These are phyloP conservation scores for Alviniconcha marisindica DNA, from an alignment of 1,140 invertebrate genomes.

Conservation along the genomic window DNA sequence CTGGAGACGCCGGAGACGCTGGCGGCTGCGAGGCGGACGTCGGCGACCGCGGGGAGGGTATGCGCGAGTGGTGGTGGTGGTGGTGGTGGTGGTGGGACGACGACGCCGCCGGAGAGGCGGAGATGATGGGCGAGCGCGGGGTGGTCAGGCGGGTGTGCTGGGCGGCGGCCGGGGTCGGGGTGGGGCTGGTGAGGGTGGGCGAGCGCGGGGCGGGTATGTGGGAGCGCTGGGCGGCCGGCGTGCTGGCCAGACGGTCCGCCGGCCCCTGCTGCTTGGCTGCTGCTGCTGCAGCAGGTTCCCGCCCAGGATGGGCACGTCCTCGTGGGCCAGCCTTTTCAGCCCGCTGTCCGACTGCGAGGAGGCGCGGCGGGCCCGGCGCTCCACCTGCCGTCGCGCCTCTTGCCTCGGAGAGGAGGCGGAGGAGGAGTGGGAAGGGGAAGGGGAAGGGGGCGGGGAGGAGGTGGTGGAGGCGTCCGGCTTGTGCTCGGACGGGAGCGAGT, in stretches of 20 bases:
- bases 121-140: no score
- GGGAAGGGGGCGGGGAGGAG: no score
- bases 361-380: no score
- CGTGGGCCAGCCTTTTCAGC: background rate
- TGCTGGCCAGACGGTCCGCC: background rate
- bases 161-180: no score
- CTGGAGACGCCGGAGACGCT: background rate
- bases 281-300: conserved; percentile 7
- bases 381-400: no score
- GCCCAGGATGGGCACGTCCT: background rate
- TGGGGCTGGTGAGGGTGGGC: background rate
- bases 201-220: background rate
- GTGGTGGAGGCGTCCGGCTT: no score
- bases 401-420: no score
- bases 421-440: no score
- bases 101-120: no score
- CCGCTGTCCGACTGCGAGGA: background rate
- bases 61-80: background rate
- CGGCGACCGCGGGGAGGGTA: background rate
- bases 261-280: no score
- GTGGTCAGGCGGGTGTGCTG: no score
- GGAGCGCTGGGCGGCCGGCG: background rate
- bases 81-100: background rate
- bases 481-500: no score
- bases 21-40: background rate